Evolutionary conservation across 2,888 invertebrate genomes (phyloP), one percentile per base, ranked within the genome.

Genomic region (Cyclophora albipunctata): DNA sequence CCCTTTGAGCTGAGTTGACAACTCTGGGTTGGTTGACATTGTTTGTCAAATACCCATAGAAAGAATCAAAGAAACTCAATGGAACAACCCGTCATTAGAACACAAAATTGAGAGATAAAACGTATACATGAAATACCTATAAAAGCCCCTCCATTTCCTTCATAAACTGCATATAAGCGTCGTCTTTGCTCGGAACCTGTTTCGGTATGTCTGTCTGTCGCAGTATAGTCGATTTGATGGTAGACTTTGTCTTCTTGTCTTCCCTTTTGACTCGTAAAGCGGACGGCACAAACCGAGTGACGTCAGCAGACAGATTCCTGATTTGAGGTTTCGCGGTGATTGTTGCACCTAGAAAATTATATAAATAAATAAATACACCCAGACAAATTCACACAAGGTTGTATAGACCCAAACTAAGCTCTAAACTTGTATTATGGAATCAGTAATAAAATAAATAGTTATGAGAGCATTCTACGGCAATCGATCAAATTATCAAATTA

Each of bases 81-180:
- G 20, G 20, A 20, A 20, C 20, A 20, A 20, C 20, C 20, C 20
- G 20, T 20, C 20, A 20, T 20, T 20, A 20, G 20, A 20, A 20
- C 20, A 20, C 20, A 20, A 20, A 20, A 20, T 20, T 20, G 20
- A 20, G 20, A 20, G 20, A 37, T 37, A 5, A 37, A 37, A 37
- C 5, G 5, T 37, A 37, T n/a, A n/a, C n/a, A n/a, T 37, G 5
- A 37, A 37, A 37, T 48, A 48, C 54, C 59, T 92, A 98, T 75
- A 99, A 90, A 35, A 99, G 87, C 47, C 95, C 97, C 74, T 98
- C 95, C 97, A 99, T 98, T 89, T 99, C 99, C 77, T 94, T 94
- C 98, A 99, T 98, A 77, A 99, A 99, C 79, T 97, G 96, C 90
- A 97, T 95, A 71, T 99, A 99, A 6, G 98, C 99, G 75, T 99